phyloP scores from a whole-genome alignment of 2,888 invertebrate genomes.

The Caenorhabditis sinica region DNA sequence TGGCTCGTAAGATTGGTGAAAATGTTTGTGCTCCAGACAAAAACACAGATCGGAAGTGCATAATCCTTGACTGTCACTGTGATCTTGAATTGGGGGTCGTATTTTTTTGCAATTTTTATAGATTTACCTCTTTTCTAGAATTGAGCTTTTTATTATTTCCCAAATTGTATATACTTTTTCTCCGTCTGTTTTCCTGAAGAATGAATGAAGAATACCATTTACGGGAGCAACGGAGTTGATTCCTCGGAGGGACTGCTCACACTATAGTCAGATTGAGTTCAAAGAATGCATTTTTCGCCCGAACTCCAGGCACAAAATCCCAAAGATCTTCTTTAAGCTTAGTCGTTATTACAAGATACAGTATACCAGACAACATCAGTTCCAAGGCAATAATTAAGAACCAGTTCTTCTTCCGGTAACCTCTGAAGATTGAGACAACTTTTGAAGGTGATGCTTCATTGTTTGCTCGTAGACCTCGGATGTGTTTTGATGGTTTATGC shows the following conservation, averaged over 20 bases:
- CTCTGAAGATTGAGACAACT: slow-evolving; percentile 2
- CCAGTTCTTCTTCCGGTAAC: neutral
- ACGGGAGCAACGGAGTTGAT: no score
- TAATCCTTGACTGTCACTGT: neutral
- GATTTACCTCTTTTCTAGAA: no score
- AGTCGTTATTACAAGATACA: neutral
- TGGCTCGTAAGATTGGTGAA: slow-evolving; percentile 18
- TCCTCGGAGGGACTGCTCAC: no score
- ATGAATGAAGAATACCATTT: no score
- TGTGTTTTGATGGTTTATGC: slow-evolving; percentile 21
- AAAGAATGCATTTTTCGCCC: no score
- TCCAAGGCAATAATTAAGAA: neutral
- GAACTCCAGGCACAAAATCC: no score
- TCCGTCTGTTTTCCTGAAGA: no score
- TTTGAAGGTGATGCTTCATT: neutral
- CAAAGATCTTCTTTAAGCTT: no score
- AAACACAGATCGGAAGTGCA: slow-evolving; percentile 40
- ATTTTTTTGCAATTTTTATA: neutral
- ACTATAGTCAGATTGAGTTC: no score
- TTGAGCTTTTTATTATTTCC: no score
- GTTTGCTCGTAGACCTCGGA: slow-evolving; percentile 9
- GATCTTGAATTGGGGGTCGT: neutral
- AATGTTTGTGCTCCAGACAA: neutral
- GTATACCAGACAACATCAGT: neutral
- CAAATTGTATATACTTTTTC: no score